Base-by-base conservation (phyloP, 64 coral and sea anemone genomes). In the Hydrozoanthus tunicans region DNA sequence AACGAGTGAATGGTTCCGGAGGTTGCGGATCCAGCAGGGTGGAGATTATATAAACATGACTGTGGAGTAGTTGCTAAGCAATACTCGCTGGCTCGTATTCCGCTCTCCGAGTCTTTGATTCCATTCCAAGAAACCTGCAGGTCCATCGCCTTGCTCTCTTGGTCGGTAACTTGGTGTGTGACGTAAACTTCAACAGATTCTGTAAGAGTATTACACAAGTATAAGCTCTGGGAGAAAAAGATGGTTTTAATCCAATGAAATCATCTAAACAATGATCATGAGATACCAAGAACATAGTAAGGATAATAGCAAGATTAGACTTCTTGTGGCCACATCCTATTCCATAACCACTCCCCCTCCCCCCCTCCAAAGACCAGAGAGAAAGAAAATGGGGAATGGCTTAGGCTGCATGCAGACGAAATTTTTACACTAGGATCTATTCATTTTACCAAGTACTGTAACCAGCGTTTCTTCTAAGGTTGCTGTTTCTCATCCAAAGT, bases 71-170 rank as follows among this genome's bases (percentile, higher is more conserved):
- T 90, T 69, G 24, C 79, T n/a, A 94, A 13, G 20, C 93, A 94
- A 56, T 77, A 94, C 24, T 64, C 70, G 53, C 59, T 84, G 14
- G 6, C 26, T 9, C 60, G 64, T 53, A 94, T 79, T 51, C 89
- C 62, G 81, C 93, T 94, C 81, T 94, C 93, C 65, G 0, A 1
- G 62, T 94, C 93, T 14, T 57, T 67, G 14, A 91, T 79, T 58
- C 61, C 80, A 79, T 70, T 77, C 93, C 93, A 94, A 5, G 86
- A 90, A 56, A 91, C 69, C 7, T 59, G 63, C 5, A 94, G 63
- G 12, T 78, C 93, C 54, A 94, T 55, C 9, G 17, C 51, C 55
- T 69, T 75, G 58, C 7, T 83, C 0, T 3, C 61, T 68, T 94
- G 86, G 63, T 94, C 93, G 0, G 62, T 58, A 24, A 94, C 81